Evolutionary conservation across 2,888 invertebrate genomes (phyloP).

Genomic region (Lithosia quadra): DNA sequence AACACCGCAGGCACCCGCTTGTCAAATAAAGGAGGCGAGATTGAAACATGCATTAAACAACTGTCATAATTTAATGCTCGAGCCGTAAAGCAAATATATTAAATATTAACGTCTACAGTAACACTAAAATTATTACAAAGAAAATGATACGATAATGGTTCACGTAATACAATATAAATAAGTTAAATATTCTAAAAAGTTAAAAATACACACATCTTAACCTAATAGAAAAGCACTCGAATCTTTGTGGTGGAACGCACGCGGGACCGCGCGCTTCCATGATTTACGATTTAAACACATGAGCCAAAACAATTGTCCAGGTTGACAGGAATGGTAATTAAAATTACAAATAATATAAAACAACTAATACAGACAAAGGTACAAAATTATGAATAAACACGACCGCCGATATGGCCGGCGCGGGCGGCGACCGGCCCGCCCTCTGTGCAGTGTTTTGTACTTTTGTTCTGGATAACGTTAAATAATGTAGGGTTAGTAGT

Average conservation of each 20-base stretch:
- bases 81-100: slow-evolving; percentile 85
- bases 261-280: slow-evolving; percentile 57
- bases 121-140: slow-evolving; percentile 86
- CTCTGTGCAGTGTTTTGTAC: slow-evolving; percentile 78
- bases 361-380: slow-evolving; percentile 83
- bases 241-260: slow-evolving; percentile 71
- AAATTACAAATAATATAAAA: slow-evolving; percentile 74
- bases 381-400: slow-evolving; percentile 80
- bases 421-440: slow-evolving; percentile 43
- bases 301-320: slow-evolving; percentile 75
- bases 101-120: slow-evolving; percentile 84
- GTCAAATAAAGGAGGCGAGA: slow-evolving; percentile 79
- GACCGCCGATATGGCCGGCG: slow-evolving; percentile 62
- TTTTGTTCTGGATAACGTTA: slow-evolving; percentile 79
- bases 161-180: slow-evolving; percentile 86
- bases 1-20: slow-evolving; percentile 79
- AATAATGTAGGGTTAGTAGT: slow-evolving; percentile 81
- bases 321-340: slow-evolving; percentile 78
- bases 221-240: slow-evolving; percentile 85
- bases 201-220: slow-evolving; percentile 87
- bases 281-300: slow-evolving; percentile 58
- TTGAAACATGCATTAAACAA: slow-evolving; percentile 78
- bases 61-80: slow-evolving; percentile 81
- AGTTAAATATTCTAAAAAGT: slow-evolving; percentile 87
- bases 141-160: slow-evolving; percentile 83